Evolutionary conservation across 2,888 invertebrate species (phyloP), one percentile per base, ranked within the genome.

Genomic region (Ypsolopha sequella): DNA sequence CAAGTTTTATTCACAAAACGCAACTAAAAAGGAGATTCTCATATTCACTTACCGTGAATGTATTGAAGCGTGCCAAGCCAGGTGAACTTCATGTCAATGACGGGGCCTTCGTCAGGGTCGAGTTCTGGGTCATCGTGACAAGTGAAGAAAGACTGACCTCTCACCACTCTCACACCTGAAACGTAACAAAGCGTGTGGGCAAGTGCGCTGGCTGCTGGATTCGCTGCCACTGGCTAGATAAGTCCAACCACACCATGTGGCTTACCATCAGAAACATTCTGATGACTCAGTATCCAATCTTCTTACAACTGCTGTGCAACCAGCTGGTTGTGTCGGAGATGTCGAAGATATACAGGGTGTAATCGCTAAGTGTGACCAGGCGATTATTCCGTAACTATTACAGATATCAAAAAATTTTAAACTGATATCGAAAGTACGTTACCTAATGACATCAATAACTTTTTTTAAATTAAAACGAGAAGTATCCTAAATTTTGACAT

Each of bases 11-110:
- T 45, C 34, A 10, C 6, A 33, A 45, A 24, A 45, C 1, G 7
- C 35, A 11, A 34, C 10, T 6, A 3, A 8, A 33, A 10, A 36
- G 10, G 6, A 47, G 34, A 36, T 7, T 36, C 35, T 47, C 14
- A 24, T 11, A 39, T 35, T 8, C 1, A 36, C 58, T 61, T 61
- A 80, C 82, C 70, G 36, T 82, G 81, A 50, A 84, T 80, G 47
- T 84, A 84, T 60, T 84, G 84, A 44, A 84, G 53, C 0, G 70
- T 69, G 1, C 82, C 84, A 0, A 84, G 65, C 82, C 82, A 84
- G 0, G 76, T 80, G 56, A 75, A 84, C 64, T 74, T 72, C 8
- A 78, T 54, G 0, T 80, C 73, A 0, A 38, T 13, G 1, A 80
- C 51, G 0, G 70, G 60, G 0, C 82, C 84, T 1, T 81, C 80